Evolutionary conservation across 2,797 vertebrate genomes (phyloP).

Genomic region (Bradypus variegatus): DNA sequence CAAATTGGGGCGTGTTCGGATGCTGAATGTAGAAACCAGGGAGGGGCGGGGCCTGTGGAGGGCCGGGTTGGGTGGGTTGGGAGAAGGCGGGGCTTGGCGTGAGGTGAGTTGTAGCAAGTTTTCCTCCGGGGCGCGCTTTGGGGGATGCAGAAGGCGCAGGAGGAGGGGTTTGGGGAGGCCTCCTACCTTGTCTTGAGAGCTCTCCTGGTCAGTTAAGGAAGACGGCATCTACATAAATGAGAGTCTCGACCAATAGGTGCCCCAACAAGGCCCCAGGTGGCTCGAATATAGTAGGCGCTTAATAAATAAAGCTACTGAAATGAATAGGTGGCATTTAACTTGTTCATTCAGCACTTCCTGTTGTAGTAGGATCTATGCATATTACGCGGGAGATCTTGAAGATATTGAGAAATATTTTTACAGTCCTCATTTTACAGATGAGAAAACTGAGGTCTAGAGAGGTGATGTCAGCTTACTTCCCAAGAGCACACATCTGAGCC

Average conservation of each 20-base stretch:
- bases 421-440: conserved; percentile 24
- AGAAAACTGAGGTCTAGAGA: conserved; percentile 15
- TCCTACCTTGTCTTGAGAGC: background rate
- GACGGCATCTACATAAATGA: background rate
- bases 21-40: no score
- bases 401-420: background rate
- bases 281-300: background rate
- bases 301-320: background rate
- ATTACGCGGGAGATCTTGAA: background rate
- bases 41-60: background rate
- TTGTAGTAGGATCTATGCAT: background rate
- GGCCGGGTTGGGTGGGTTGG: background rate
- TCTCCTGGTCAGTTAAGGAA: background rate
- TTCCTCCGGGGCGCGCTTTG: background rate
- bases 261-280: background rate
- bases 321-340: background rate
- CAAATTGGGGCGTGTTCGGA: background rate
- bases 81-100: background rate
- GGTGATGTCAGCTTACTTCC: background rate
- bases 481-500: conserved; percentile 1
- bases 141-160: background rate
- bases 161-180: background rate
- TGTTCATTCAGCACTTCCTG: background rate
- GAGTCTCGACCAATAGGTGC: background rate
- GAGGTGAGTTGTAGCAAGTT: conserved; percentile 10